Evolutionary conservation across 1,140 invertebrate species (phyloP).

Genomic region (Drosophila tsacasi): DNA sequence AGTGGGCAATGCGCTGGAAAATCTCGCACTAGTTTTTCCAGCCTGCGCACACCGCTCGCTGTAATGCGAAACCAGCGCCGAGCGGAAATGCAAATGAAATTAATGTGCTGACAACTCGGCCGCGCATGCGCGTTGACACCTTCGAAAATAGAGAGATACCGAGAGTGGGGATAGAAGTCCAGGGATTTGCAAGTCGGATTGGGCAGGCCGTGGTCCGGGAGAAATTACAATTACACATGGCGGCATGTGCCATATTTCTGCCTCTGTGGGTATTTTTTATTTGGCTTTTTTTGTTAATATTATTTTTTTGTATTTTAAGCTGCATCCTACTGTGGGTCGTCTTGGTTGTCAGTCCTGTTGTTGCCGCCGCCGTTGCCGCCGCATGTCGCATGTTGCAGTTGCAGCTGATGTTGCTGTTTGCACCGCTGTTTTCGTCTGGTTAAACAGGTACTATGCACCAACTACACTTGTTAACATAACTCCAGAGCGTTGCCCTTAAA

Average conservation of each 20-base stretch:
- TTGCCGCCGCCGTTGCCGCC: conserved; percentile 28
- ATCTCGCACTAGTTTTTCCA: conserved; percentile 79
- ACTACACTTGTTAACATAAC: conserved; percentile 78
- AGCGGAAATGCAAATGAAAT: conserved; percentile 85
- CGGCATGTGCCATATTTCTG: conserved; percentile 80
- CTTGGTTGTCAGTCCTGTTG: conserved; percentile 56
- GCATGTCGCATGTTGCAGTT: conserved; percentile 49
- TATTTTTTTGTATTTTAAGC: conserved; percentile 10
- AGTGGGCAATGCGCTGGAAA: conserved; percentile 70
- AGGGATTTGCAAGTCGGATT: conserved; percentile 18
- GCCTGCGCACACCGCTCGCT: conserved; percentile 57
- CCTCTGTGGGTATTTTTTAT: conserved; percentile 7
- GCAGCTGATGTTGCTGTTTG: conserved; percentile 48
- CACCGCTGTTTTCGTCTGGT: conserved; percentile 69
- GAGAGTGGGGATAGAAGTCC: conserved; percentile 2
- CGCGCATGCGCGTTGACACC: conserved; percentile 82
- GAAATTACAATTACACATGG: conserved; percentile 80
- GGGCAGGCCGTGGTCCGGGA: conserved; percentile 46
- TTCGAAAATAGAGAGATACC: conserved; percentile 41
- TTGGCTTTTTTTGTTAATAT: not conserved
- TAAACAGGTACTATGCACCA: conserved; percentile 76
- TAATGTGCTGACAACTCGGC: conserved; percentile 82
- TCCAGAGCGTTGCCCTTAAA: conserved; percentile 51
- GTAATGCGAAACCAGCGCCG: conserved; percentile 79
- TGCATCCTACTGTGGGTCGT: conserved; percentile 46